These are phyloP conservation scores for Craniophora ligustri DNA, from an alignment of 2,888 invertebrate species.

Conservation along the genomic window DNA sequence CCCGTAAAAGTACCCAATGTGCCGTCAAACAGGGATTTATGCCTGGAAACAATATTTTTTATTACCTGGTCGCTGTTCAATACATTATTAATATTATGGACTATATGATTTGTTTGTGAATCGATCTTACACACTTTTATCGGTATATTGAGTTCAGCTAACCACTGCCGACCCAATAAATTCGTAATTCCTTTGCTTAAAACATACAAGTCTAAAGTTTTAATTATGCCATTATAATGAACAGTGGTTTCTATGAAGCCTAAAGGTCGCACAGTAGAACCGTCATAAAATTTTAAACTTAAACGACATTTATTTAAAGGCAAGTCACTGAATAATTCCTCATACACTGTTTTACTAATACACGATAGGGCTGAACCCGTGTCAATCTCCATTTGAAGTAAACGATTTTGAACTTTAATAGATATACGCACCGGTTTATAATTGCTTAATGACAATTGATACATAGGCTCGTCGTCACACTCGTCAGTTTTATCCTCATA, in stretches of 20 bases:
- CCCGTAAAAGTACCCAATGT: slow-evolving; percentile 36
- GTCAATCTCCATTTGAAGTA: slow-evolving; percentile 1
- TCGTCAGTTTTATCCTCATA: not conserved
- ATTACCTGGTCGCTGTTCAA: not conserved
- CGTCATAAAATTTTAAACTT: slow-evolving; percentile 14
- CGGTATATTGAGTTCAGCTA: slow-evolving; percentile 1
- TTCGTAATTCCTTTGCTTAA: slow-evolving; percentile 1
- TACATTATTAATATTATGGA: not conserved
- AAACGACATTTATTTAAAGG: not conserved
- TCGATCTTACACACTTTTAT: not conserved
- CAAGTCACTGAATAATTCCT: not conserved
- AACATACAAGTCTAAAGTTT: slow-evolving; percentile 10
- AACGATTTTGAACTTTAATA: not conserved
- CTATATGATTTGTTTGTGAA: not conserved
- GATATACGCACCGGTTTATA: slow-evolving; percentile 6
- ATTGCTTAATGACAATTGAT: not conserved
- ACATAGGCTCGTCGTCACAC: not conserved
- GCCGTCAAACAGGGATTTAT: slow-evolving; percentile 27
- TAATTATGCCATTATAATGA: not conserved
- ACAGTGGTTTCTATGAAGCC: not conserved
- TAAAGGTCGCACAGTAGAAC: not conserved
- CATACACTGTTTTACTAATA: slow-evolving; percentile 3
- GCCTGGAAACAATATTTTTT: slow-evolving; percentile 13
- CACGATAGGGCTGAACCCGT: slow-evolving; percentile 8
- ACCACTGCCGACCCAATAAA: slow-evolving; percentile 14